Conservation (phyloP, 2,113 vertebrate species). For the Gambusia holbrooki region DNA sequence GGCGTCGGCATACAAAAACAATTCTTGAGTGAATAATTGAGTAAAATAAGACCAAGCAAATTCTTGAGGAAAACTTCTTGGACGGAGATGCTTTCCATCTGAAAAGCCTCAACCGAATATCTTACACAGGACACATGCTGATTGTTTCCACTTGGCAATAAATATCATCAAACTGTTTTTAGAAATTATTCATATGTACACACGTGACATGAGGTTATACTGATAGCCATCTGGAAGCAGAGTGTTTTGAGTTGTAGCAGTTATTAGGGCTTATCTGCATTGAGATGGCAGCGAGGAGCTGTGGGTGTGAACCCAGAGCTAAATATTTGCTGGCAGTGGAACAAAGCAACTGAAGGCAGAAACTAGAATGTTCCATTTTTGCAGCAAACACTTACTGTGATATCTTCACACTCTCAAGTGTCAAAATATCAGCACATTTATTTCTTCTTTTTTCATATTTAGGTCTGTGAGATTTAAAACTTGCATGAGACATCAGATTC, state of each 20-base stretch:
- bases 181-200: neutral
- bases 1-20: too few species aligned
- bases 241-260: conserved; percentile 2
- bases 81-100: too few species aligned
- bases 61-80: too few species aligned
- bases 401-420: neutral
- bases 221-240: conserved; percentile 33
- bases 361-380: neutral
- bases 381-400: neutral
- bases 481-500: neutral
- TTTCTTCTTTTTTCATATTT: conserved; percentile 18
- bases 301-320: conserved; percentile 27
- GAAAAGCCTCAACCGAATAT: too few species aligned
- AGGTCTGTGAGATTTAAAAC: neutral
- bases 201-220: conserved; percentile 17
- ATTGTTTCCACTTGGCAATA: too few species aligned
- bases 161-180: neutral
- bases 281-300: neutral
- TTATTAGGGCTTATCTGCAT: neutral
- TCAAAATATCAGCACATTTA: conserved; percentile 3
- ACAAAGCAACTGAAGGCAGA: neutral
- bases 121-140: too few species aligned
- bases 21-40: too few species aligned
- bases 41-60: too few species aligned
- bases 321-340: conserved; percentile 3